Evolutionary conservation across 2,888 invertebrate genomes (phyloP).

Genomic region (Eugnorisma glareosa): DNA sequence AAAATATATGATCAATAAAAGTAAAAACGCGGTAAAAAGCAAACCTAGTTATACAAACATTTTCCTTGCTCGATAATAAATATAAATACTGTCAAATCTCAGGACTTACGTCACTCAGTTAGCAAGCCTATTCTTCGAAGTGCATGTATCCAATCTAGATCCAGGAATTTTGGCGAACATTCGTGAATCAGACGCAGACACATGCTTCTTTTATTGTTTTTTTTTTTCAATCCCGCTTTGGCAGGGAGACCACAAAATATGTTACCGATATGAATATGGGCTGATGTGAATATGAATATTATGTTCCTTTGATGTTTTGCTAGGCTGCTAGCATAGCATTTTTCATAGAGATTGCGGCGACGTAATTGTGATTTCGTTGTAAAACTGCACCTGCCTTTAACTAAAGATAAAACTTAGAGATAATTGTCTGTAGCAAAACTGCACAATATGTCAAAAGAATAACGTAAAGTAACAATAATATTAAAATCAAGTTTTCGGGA

Average conservation of each 20-base stretch:
- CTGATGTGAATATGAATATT: not conserved
- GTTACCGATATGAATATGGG: not conserved
- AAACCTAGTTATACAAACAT: not conserved
- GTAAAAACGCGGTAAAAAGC: too few species aligned
- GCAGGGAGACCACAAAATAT: slow-evolving; percentile 3
- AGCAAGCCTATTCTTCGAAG: slow-evolving; percentile 44
- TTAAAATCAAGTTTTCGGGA: not conserved
- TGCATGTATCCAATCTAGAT: slow-evolving; percentile 52
- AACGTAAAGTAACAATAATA: not conserved
- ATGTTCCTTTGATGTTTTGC: not conserved
- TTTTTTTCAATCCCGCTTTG: slow-evolving; percentile 7
- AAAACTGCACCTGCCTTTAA: not conserved
- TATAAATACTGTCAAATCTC: slow-evolving; percentile 5
- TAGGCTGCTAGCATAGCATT: not conserved
- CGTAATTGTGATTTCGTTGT: not conserved
- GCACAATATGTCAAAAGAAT: not conserved
- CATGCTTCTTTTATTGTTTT: not conserved
- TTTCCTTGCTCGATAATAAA: slow-evolving; percentile 11
- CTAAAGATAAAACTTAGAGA: not conserved
- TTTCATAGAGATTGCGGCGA: not conserved
- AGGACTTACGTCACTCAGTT: slow-evolving; percentile 32
- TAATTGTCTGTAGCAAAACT: not conserved
- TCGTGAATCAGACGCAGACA: slow-evolving; percentile 51
- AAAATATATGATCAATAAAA: too few species aligned
- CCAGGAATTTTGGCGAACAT: slow-evolving; percentile 46